A percentile compares a stretch with the other conserved stretches of the same genome.
These are phyloP conservation scores for Bergia puertoricense DNA, from an alignment of 92 coral and sea anemone species.

Conservation along the genomic window DNA sequence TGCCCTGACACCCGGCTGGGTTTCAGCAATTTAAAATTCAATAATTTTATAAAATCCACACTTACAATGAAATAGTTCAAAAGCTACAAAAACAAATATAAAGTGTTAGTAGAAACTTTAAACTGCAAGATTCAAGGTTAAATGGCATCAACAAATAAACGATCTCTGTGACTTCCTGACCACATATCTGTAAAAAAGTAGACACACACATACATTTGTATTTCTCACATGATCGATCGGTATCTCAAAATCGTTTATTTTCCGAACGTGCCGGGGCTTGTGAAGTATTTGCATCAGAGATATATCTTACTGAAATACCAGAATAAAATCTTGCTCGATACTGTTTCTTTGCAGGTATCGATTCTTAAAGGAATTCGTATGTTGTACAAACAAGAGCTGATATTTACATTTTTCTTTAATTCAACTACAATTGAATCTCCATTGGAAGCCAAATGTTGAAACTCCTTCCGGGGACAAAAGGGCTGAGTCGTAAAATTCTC, in stretches of 20 bases:
- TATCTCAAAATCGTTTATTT: no score
- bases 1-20: not conserved
- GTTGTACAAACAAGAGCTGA: not conserved
- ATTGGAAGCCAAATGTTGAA: not conserved
- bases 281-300: no score
- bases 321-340: no score
- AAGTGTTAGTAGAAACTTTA: not conserved
- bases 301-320: no score
- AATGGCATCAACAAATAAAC: no score
- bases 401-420: not conserved
- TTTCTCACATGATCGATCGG: not conserved
- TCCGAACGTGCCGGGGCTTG: no score
- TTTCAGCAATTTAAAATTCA: constrained; percentile 2
- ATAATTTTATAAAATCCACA: not conserved
- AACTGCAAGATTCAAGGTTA: not conserved
- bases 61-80: not conserved
- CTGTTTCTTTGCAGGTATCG: no score
- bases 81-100: not conserved
- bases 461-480: not conserved
- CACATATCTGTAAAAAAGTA: not conserved
- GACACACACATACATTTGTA: not conserved
- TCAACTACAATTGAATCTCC: not conserved
- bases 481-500: not conserved
- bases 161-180: not conserved
- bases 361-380: not conserved